Conservation (phyloP, 2,797 vertebrate genomes). For the Delichon dasypus region DNA sequence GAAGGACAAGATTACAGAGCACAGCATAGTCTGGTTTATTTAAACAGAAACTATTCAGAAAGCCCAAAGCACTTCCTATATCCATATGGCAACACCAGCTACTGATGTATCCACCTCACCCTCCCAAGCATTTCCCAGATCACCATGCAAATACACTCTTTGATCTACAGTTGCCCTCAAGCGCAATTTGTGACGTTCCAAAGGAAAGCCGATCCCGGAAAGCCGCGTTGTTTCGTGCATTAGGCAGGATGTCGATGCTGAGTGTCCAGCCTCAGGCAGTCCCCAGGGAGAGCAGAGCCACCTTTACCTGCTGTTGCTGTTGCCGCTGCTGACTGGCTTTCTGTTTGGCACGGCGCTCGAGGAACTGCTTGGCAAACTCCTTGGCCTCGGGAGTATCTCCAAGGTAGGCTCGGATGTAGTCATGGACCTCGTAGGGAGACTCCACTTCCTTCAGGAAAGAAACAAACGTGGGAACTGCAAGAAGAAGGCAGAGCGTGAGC, state of each 20-base stretch:
- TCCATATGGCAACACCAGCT: not conserved
- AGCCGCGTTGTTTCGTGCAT: not conserved
- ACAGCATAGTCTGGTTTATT: not conserved
- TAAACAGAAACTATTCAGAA: not conserved
- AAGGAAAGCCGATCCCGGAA: not conserved
- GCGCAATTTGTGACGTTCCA: not conserved
- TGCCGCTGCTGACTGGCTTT: slow-evolving; percentile 90
- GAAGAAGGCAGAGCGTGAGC: slow-evolving; percentile 34
- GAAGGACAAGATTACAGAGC: not conserved
- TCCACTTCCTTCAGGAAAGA: slow-evolving; percentile 99
- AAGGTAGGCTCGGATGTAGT: slow-evolving; percentile 96
- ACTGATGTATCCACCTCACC: not conserved
- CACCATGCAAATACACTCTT: not conserved
- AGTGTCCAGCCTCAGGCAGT: not conserved
- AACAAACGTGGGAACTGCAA: slow-evolving; percentile 95
- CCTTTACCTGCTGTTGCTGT: slow-evolving; percentile 74
- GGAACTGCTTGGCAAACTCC: slow-evolving; percentile 99
- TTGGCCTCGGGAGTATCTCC: slow-evolving; percentile 97
- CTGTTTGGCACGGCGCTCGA: slow-evolving; percentile 99
- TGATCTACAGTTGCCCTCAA: not conserved
- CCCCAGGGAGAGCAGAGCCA: not conserved
- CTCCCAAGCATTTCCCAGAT: not conserved
- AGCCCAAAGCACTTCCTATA: not conserved
- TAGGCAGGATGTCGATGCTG: not conserved
- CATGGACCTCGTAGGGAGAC: slow-evolving; percentile 97